Percentiles rank a stretch among this genome's conserved stretches.
These are phyloP conservation scores for Bombus pyrosoma DNA, from an alignment of 1,140 invertebrate genomes.

Conservation along the genomic window DNA sequence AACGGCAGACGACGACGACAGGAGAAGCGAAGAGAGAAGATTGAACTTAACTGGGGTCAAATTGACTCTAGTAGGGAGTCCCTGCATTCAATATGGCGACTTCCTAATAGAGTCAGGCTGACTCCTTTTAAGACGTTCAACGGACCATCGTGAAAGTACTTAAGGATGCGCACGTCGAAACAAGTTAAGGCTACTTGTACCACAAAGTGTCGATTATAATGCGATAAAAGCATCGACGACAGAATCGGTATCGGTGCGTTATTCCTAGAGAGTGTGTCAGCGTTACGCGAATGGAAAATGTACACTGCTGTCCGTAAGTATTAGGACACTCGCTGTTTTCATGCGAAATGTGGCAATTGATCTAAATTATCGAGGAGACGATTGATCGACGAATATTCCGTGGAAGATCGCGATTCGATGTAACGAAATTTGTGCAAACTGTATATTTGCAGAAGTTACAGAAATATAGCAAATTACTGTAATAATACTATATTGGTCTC, in stretches of 20 bases:
- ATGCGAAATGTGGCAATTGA: too few species aligned
- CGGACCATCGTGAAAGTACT: slow-evolving; percentile 63
- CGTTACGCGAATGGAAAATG: not conserved
- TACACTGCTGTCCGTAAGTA: too few species aligned
- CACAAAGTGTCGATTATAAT: slow-evolving; percentile 54
- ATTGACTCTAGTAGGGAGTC: slow-evolving; percentile 99
- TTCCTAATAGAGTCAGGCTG: slow-evolving; percentile 98
- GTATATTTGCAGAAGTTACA: too few species aligned
- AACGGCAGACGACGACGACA: not conserved
- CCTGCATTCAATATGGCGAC: slow-evolving; percentile 91
- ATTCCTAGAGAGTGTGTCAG: not conserved
- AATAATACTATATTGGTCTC: too few species aligned
- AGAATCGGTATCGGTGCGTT: not conserved
- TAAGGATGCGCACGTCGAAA: slow-evolving; percentile 54
- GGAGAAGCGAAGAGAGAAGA: slow-evolving; percentile 75
- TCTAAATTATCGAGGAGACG: too few species aligned
- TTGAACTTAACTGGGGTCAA: slow-evolving; percentile 92
- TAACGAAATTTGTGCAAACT: too few species aligned
- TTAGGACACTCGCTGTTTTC: too few species aligned
- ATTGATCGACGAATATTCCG: too few species aligned
- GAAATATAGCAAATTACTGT: too few species aligned
- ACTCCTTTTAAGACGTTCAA: slow-evolving; percentile 88
- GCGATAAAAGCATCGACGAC: slow-evolving; percentile 22
- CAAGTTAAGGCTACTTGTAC: slow-evolving; percentile 51
- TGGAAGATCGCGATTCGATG: too few species aligned